These are phyloP conservation scores for Nyctalus aviator DNA, from an alignment of 2,797 vertebrate species.

Conservation along the genomic window DNA sequence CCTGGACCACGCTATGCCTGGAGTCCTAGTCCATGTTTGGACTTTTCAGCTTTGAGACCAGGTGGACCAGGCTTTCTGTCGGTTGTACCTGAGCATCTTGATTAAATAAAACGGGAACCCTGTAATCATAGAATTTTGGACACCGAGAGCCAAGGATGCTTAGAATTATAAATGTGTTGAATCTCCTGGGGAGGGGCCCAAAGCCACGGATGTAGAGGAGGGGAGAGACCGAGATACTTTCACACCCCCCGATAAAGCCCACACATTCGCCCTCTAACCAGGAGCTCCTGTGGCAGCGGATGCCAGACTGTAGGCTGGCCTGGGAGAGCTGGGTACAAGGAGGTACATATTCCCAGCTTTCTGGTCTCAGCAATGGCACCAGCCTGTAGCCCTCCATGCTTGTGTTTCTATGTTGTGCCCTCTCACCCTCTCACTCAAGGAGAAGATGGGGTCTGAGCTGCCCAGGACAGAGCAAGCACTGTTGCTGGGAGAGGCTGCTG, in stretches of 20 bases:
- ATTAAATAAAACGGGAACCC: background rate
- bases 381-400: background rate
- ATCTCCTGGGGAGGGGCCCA: background rate
- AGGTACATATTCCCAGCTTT: background rate
- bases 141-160: background rate
- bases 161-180: background rate
- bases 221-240: no score
- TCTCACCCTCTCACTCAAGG: background rate
- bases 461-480: background rate
- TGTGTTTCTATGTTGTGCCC: background rate
- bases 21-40: background rate
- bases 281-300: background rate
- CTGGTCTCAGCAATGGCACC: background rate
- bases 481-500: background rate
- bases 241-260: rapidly evolving
- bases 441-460: background rate
- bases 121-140: background rate
- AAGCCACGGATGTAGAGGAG: background rate
- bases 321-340: background rate
- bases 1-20: background rate
- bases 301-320: background rate
- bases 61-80: background rate
- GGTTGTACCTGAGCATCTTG: background rate
- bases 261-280: background rate
- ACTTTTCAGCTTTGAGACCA: background rate